A percentile compares a stretch with the other conserved stretches of the same genome.
phyloP scores from a whole-genome alignment of 2,113 vertebrate species.

The Dinomys branickii region DNA sequence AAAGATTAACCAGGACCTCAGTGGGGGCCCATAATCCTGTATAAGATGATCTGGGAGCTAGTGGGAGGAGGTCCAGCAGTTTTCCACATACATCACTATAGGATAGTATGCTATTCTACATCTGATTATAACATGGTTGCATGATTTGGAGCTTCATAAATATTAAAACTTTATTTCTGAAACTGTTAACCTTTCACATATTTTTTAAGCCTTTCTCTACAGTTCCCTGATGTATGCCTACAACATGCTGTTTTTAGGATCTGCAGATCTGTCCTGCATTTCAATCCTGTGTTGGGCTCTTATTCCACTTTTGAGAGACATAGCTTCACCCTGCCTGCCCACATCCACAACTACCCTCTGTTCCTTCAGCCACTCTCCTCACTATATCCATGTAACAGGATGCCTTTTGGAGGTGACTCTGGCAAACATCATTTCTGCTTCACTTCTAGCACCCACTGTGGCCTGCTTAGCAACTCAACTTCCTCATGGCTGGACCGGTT shows the following conservation, averaged over 20 bases:
- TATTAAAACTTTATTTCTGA: background rate
- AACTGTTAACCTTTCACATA: background rate
- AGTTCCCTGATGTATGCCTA: background rate
- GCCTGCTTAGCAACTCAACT: background rate
- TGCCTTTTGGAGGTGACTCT: background rate
- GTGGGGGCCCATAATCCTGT: background rate
- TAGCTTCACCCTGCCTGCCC: background rate
- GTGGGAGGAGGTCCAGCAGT: background rate
- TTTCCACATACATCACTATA: background rate
- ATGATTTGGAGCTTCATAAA: background rate
- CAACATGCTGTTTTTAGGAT: background rate
- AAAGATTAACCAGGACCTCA: background rate
- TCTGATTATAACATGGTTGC: background rate
- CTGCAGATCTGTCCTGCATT: background rate
- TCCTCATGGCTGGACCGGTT: background rate
- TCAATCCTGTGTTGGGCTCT: background rate
- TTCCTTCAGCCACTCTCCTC: background rate
- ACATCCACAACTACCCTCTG: background rate
- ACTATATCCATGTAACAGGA: background rate
- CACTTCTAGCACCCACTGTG: background rate
- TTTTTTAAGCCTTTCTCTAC: background rate
- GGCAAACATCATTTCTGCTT: background rate
- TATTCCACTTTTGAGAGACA: background rate
- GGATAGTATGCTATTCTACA: no score
- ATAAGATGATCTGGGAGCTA: no score